Percentiles rank a stretch among this genome's conserved stretches.
Conservation (phyloP, 2,797 vertebrate genomes). For the Lagorchestes hirsutus region DNA sequence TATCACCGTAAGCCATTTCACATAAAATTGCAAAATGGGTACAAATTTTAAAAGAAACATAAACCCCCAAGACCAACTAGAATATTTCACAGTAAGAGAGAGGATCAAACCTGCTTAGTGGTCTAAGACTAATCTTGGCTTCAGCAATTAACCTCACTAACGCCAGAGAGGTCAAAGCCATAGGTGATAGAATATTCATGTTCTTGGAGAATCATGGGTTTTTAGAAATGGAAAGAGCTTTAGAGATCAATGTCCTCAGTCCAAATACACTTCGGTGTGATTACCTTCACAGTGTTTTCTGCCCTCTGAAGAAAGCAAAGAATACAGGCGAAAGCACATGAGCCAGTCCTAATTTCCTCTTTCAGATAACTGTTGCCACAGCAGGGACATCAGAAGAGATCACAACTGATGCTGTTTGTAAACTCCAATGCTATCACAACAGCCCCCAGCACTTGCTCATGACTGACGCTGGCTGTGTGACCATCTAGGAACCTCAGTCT, state of each 20-base stretch:
- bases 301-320: not conserved
- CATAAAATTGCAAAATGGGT: conserved; percentile 50
- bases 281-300: not conserved
- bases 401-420: conserved; percentile 13
- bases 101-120: conserved; percentile 69
- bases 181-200: conserved; percentile 17
- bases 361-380: not conserved
- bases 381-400: conserved; percentile 21
- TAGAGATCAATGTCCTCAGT: not conserved
- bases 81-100: conserved; percentile 22
- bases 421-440: conserved; percentile 19
- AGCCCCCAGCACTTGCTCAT: not conserved
- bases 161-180: conserved; percentile 25
- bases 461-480: not conserved
- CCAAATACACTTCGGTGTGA: conserved; percentile 10
- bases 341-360: conserved; percentile 22
- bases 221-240: not conserved
- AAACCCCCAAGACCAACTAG: conserved; percentile 49
- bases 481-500: conserved; percentile 25
- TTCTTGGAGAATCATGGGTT: not conserved
- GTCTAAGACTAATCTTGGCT: conserved; percentile 71
- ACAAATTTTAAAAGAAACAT: conserved; percentile 50
- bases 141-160: conserved; percentile 77
- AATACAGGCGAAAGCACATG: not conserved
- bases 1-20: conserved; percentile 48